These are phyloP conservation scores for Thymallus thymallus DNA, from an alignment of 2,113 vertebrate species.

Conservation along the genomic window DNA sequence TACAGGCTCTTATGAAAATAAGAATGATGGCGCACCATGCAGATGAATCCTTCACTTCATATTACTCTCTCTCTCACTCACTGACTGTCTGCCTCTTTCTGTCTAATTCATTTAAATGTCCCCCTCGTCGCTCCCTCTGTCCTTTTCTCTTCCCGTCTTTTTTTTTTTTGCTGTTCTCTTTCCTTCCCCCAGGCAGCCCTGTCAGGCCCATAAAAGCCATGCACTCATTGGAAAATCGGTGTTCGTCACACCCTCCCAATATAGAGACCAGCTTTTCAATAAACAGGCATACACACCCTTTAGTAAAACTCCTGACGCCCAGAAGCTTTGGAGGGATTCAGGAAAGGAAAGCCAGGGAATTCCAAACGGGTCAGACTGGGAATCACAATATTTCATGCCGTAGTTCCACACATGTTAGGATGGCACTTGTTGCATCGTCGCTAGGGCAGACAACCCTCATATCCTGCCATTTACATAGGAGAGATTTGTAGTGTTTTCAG, in stretches of 20 bases:
- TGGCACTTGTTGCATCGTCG: conserved; percentile 29
- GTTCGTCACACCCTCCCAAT: conserved; percentile 46
- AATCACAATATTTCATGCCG: conserved; percentile 25
- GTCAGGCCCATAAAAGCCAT: conserved; percentile 43
- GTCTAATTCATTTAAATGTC: neutral
- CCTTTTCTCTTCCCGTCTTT: neutral
- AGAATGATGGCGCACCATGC: too few relatives aligned
- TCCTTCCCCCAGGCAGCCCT: neutral
- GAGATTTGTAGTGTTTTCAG: conserved; percentile 45
- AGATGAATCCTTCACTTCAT: too few relatives aligned
- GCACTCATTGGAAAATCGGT: conserved; percentile 51
- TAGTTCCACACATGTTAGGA: conserved; percentile 14
- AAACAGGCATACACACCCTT: too few relatives aligned
- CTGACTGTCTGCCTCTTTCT: conserved; percentile 1
- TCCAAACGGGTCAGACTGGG: conserved; percentile 39
- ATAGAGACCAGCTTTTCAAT: conserved; percentile 46
- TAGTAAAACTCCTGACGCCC: conserved; percentile 25
- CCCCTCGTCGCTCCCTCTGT: neutral
- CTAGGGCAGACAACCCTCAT: conserved; percentile 55
- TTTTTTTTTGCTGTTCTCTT: conserved; percentile 14
- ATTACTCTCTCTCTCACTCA: neutral
- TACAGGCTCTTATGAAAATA: too few relatives aligned
- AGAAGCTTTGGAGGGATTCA: conserved; percentile 43
- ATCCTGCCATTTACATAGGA: conserved; percentile 44
- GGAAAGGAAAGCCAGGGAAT: conserved; percentile 38